Percentiles rank a stretch among this genome's conserved stretches.
These are phyloP conservation scores for Triplophysa yarkandensis DNA, from an alignment of 2,797 vertebrate species.

Conservation along the genomic window DNA sequence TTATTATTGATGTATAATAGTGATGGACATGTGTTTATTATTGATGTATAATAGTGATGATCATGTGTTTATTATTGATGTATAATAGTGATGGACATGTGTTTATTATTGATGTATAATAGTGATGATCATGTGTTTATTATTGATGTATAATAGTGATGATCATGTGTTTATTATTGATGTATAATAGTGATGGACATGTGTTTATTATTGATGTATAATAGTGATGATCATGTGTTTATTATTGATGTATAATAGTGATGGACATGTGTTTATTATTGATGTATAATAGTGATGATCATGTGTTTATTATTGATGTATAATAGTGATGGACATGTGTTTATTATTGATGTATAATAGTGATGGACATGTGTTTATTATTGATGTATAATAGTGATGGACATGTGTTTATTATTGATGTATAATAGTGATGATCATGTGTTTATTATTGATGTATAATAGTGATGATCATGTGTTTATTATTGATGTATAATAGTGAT, in stretches of 20 bases:
- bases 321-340: conserved; percentile 9
- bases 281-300: background rate
- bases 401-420: background rate
- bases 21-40: background rate
- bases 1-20: too few species aligned
- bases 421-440: background rate
- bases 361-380: too few species aligned
- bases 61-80: background rate
- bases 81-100: background rate
- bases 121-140: conserved; percentile 56
- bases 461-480: conserved; percentile 20
- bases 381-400: background rate
- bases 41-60: too few species aligned
- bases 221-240: too few species aligned
- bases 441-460: background rate
- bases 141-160: background rate
- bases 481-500: too few species aligned
- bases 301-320: background rate
- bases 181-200: background rate
- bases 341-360: too few species aligned
- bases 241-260: too few species aligned
- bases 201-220: too few species aligned
- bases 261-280: background rate
- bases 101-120: too few species aligned
- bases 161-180: background rate